phyloP scores from a whole-genome alignment of 2,797 vertebrate species.

The Rhadinocentrus ornatus region DNA sequence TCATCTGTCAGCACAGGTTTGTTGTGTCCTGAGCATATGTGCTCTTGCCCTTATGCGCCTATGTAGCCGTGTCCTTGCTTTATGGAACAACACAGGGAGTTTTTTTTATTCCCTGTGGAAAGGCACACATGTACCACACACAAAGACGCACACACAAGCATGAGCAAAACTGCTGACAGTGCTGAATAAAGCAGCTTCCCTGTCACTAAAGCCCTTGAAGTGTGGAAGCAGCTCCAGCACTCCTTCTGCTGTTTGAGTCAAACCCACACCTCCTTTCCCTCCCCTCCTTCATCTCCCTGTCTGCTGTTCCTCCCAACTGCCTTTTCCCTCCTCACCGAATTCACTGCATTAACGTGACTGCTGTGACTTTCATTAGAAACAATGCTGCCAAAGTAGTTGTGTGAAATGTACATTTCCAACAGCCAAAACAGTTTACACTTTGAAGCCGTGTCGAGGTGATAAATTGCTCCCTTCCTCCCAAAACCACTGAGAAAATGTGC shows the following conservation, averaged over 20 bases:
- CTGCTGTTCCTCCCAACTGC: constrained; percentile 42
- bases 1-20: constrained; percentile 5
- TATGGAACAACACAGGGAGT: constrained; percentile 65
- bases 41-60: constrained; percentile 67
- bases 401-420: constrained; percentile 63
- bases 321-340: constrained; percentile 61
- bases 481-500: constrained; percentile 30
- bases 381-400: constrained; percentile 50
- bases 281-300: constrained; percentile 33
- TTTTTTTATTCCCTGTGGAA: constrained; percentile 67
- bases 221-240: constrained; percentile 74
- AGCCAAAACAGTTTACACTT: constrained; percentile 60
- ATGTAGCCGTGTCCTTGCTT: constrained; percentile 75
- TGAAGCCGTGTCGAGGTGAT: constrained; percentile 53
- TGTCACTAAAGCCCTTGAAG: constrained; percentile 82
- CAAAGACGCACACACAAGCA: constrained; percentile 18
- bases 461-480: constrained; percentile 53
- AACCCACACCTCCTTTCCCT: constrained; percentile 49
- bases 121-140: constrained; percentile 53
- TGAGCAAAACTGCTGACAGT: constrained; percentile 73
- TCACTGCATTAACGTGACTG: constrained; percentile 60
- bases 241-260: constrained; percentile 70
- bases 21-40: constrained; percentile 34
- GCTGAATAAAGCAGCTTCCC: constrained; percentile 72
- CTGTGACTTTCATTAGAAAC: constrained; percentile 52